These are phyloP conservation scores for Galerucella calmariensis DNA, from an alignment of 2,888 invertebrate genomes.

Conservation along the genomic window DNA sequence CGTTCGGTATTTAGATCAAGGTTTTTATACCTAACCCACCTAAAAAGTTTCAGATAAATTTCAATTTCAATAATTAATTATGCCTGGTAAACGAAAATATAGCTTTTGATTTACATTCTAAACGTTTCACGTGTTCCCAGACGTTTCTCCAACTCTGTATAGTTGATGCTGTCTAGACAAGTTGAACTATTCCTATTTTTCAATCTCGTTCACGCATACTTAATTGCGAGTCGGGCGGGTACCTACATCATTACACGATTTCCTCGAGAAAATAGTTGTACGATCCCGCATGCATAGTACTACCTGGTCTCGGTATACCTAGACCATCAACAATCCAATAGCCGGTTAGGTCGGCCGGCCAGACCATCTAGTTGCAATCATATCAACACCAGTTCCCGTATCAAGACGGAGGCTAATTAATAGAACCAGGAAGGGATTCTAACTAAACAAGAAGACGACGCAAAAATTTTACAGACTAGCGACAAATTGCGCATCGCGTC, in stretches of 20 bases:
- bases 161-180: not conserved
- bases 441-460: constrained; percentile 23
- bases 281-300: constrained; percentile 7
- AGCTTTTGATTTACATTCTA: no score
- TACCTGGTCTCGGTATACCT: not conserved
- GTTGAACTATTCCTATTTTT: not conserved
- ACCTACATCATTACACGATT: not conserved
- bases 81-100: no score
- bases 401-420: constrained; percentile 18
- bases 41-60: no score
- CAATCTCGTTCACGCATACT: not conserved
- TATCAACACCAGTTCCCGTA: constrained; percentile 15
- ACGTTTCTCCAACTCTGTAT: not conserved
- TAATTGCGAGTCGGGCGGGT: not conserved
- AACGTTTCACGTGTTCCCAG: no score
- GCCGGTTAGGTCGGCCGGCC: not conserved
- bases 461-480: constrained; percentile 31
- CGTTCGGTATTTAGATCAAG: no score
- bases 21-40: no score
- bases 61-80: no score
- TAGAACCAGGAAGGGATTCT: constrained; percentile 22
- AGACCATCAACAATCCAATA: not conserved
- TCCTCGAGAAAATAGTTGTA: constrained; percentile 3
- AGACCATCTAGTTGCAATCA: not conserved
- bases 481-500: constrained; percentile 33